Percentiles rank a stretch among this genome's conserved stretches.
phyloP scores from a whole-genome alignment of 2,113 vertebrate species.

The Murina feae region DNA sequence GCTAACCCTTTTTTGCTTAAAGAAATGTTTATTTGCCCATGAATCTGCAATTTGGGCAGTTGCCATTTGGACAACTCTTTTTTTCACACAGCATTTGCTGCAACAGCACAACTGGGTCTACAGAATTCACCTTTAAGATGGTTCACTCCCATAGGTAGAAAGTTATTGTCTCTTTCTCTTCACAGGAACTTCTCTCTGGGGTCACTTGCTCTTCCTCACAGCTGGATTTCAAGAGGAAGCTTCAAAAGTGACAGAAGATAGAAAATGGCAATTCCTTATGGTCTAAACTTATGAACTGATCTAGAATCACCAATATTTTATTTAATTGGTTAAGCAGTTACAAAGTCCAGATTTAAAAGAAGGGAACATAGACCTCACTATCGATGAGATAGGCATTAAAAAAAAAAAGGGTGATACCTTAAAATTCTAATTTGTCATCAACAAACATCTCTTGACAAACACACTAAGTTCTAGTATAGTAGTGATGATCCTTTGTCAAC shows the following conservation, averaged over 20 bases:
- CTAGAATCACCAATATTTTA: background rate
- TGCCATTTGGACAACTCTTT: background rate
- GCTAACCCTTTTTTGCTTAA: background rate
- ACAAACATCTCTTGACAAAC: background rate
- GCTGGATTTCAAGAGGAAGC: background rate
- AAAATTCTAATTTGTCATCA: background rate
- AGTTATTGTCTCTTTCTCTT: background rate
- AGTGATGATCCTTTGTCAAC: background rate
- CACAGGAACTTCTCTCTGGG: fast-evolving
- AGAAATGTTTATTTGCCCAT: background rate
- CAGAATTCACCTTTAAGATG: background rate
- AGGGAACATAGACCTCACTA: background rate
- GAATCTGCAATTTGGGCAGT: background rate
- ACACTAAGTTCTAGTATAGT: background rate
- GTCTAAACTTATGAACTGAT: background rate
- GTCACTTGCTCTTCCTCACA: background rate
- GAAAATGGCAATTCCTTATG: background rate
- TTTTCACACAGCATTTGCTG: background rate
- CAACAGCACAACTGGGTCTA: background rate
- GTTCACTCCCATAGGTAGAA: background rate
- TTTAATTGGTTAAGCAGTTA: background rate
- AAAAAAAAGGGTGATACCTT: background rate
- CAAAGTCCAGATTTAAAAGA: background rate
- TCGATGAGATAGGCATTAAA: background rate
- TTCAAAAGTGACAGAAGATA: background rate